Evolutionary conservation across 2,113 vertebrate genomes (phyloP).

Genomic region (Gambusia affinis): DNA sequence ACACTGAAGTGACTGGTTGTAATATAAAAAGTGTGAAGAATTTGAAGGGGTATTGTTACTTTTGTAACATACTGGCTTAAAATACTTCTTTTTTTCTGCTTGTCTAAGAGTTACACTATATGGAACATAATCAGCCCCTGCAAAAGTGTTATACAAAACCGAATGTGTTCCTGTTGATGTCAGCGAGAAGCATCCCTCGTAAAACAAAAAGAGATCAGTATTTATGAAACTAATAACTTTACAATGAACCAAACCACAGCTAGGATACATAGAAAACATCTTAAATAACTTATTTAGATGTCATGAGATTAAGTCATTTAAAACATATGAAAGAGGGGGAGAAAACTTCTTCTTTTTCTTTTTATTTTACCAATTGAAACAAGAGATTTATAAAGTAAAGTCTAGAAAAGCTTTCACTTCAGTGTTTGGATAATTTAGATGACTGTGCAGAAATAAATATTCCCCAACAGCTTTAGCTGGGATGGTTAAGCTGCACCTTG

Average conservation of each 20-base stretch:
- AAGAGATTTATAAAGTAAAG: no score
- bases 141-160: not conserved
- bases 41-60: not conserved
- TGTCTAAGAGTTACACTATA: not conserved
- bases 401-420: no score
- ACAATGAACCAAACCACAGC: not conserved
- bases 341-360: not conserved
- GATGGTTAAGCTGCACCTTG: not conserved
- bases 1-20: not conserved
- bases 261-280: not conserved
- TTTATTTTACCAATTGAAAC: not conserved
- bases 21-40: not conserved
- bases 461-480: not conserved
- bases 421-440: not conserved
- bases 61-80: not conserved
- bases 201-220: not conserved
- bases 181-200: not conserved
- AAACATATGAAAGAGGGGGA: not conserved
- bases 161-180: not conserved
- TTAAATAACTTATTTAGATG: not conserved
- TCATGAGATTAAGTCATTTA: not conserved
- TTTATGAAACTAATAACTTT: not conserved
- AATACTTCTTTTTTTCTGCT: not conserved
- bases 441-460: not conserved
- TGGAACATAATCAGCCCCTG: not conserved